phyloP scores from a whole-genome alignment of 35 echinoderm and acorn worm species.

The Strongylocentrotus purpuratus region DNA sequence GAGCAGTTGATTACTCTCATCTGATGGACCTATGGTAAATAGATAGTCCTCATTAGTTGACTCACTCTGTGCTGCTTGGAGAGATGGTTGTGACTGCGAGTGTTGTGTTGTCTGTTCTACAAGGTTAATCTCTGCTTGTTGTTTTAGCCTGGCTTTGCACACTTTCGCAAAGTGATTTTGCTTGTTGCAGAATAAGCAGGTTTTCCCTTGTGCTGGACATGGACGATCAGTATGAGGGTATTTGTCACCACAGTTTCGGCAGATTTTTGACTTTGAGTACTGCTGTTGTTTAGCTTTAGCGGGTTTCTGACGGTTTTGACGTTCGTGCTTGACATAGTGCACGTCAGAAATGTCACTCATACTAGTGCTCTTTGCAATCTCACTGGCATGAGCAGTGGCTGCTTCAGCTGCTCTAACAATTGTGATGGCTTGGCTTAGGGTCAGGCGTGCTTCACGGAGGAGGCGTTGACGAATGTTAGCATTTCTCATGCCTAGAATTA shows the following conservation, averaged over 20 bases:
- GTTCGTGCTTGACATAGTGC: constrained; percentile 19
- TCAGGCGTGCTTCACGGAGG: constrained; percentile 42
- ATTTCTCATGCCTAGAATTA: constrained; percentile 64
- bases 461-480: constrained; percentile 46
- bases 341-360: neutral
- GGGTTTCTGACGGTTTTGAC: neutral
- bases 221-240: constrained; percentile 35
- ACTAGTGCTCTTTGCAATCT: neutral
- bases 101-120: neutral
- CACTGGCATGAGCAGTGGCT: constrained; percentile 9
- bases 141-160: constrained; percentile 32
- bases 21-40: neutral
- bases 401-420: constrained; percentile 35
- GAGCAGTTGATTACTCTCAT: constrained; percentile 31
- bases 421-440: constrained; percentile 51
- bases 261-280: neutral
- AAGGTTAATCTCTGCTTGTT: constrained; percentile 35
- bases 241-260: constrained; percentile 49
- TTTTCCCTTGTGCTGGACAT: constrained; percentile 54
- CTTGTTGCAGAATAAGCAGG: constrained; percentile 27
- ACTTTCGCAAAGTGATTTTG: neutral
- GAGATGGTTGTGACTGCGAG: constrained; percentile 12
- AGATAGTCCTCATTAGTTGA: constrained; percentile 39
- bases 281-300: neutral
- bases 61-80: neutral